phyloP scores from a whole-genome alignment of 2,113 vertebrate species.

The Clarias gariepinus region DNA sequence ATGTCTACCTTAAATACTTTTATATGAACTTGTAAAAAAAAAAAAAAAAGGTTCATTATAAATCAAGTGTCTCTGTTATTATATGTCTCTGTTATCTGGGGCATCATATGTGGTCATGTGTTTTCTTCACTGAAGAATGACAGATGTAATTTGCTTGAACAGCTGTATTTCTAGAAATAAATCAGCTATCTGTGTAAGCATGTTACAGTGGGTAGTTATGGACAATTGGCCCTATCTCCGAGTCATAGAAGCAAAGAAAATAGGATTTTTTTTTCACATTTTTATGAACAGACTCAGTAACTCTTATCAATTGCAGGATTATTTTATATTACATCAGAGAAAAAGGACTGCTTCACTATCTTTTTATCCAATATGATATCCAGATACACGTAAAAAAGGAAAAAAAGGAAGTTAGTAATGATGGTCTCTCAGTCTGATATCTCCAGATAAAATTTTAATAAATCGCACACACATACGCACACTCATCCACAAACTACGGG shows the following conservation, averaged over 20 bases:
- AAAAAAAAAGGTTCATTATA: conserved; percentile 6
- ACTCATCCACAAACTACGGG: too few species aligned
- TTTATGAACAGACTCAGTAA: background rate
- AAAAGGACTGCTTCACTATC: background rate
- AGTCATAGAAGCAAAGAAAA: background rate
- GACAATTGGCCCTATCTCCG: background rate
- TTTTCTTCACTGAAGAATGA: background rate
- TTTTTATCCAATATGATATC: background rate
- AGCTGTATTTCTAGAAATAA: background rate
- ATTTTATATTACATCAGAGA: background rate
- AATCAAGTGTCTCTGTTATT: conserved; percentile 10
- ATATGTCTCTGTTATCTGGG: background rate
- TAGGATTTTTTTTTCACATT: background rate
- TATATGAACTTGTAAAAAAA: background rate
- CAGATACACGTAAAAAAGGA: background rate
- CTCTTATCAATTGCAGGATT: background rate
- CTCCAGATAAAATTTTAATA: background rate
- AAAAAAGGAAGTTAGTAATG: background rate
- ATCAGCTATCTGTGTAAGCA: background rate
- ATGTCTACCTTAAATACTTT: background rate
- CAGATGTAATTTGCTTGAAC: background rate
- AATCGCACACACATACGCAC: too few species aligned
- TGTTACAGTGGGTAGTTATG: background rate
- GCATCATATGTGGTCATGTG: background rate
- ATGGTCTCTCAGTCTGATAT: background rate